Conservation (phyloP, 2,888 invertebrate species). For the Oxyscelio sp. region DNA sequence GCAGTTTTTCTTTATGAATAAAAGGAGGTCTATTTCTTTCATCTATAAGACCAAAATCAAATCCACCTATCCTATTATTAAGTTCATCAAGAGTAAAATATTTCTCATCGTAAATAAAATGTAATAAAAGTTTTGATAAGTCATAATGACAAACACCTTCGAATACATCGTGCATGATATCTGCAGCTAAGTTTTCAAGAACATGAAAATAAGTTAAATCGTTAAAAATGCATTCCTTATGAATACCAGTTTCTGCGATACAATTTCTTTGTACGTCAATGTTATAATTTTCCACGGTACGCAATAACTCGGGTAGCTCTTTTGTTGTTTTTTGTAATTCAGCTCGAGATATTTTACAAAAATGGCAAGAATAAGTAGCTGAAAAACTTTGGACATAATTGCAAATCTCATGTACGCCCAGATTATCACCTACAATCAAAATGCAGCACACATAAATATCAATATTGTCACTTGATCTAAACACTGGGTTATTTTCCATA, state of each 20-base stretch:
- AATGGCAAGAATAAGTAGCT: constrained; percentile 7
- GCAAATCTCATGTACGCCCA: constrained; percentile 4
- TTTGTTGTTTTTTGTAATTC: constrained; percentile 23
- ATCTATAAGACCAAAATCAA: constrained; percentile 36
- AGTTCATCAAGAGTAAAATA: constrained; percentile 18
- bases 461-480: background rate
- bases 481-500: background rate
- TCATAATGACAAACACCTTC: constrained; percentile 34
- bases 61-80: constrained; percentile 25
- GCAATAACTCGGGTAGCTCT: background rate
- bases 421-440: background rate
- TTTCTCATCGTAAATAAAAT: constrained; percentile 19
- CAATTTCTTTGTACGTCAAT: background rate
- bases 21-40: background rate
- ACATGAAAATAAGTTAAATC: constrained; percentile 6
- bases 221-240: constrained; percentile 9
- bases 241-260: constrained; percentile 8
- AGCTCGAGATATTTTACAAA: constrained; percentile 44
- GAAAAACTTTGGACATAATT: background rate
- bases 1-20: constrained; percentile 1
- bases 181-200: background rate
- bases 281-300: background rate
- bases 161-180: no score
- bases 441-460: background rate
- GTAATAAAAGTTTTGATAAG: constrained; percentile 18